A percentile compares a stretch with the other conserved stretches of the same genome.
phyloP scores from a whole-genome alignment of 2,797 vertebrate species.

The Tinamus major region DNA sequence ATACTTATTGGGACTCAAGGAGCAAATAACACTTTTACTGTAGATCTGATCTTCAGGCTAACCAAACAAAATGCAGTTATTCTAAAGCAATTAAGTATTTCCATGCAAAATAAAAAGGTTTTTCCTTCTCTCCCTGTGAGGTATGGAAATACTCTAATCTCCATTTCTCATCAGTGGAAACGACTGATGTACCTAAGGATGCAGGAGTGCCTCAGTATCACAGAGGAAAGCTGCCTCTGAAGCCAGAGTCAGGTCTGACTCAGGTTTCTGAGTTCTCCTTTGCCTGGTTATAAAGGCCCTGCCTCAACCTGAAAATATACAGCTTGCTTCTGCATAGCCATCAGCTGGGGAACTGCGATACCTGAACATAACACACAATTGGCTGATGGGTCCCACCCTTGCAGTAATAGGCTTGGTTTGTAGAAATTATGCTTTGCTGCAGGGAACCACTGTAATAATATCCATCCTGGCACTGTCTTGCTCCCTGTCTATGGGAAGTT shows the following conservation, averaged over 20 bases:
- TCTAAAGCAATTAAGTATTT: neutral
- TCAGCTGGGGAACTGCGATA: neutral
- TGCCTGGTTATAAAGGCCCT: neutral
- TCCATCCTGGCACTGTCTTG: neutral
- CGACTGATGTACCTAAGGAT: neutral
- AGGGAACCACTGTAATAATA: neutral
- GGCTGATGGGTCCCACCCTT: neutral
- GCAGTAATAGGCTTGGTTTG: neutral
- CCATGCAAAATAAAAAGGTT: neutral
- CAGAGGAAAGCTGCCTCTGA: neutral
- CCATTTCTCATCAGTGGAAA: neutral
- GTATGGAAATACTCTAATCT: neutral
- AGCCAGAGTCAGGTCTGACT: neutral
- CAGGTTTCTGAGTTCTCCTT: neutral
- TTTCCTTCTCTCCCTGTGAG: neutral
- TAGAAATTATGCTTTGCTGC: neutral
- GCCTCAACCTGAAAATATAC: neutral
- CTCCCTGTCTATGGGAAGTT: neutral
- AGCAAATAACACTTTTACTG: constrained; percentile 3
- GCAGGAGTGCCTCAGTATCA: neutral
- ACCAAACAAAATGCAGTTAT: neutral
- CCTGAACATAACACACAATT: neutral
- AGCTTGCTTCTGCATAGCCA: neutral
- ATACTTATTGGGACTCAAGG: neutral
- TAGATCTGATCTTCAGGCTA: neutral